Evolutionary conservation across 2,888 invertebrate genomes (phyloP), one percentile per base, ranked within the genome.

Genomic region (Clitarchus hookeri): DNA sequence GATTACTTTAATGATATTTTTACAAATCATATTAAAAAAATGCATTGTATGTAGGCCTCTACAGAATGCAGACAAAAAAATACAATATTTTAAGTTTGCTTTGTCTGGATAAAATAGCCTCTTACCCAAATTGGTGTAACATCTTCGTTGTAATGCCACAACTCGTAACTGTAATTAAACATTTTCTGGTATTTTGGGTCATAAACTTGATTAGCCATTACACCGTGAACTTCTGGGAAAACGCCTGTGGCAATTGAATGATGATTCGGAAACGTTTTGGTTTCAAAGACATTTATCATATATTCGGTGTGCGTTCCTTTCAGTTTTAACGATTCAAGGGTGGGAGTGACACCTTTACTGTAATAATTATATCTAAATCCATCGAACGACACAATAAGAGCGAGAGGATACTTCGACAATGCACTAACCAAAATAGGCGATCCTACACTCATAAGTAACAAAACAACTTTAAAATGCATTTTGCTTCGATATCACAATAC

Each of bases 241-340:
- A 95, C 90, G 16, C 96, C 96, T 48, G 95, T 96, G 0, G 94
- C 94, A 86, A 96, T 94, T 0, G 95, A 93, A 89, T 94, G 94
- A 91, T 96, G 96, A 91, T 96, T 96, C 0, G 96, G 95, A 89
- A 95, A 95, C 0, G 96, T 96, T 91, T 95, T 95, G 0, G 96
- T 96, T 0, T 94, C 93, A 90, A 95, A 95, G 79, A 94, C 93
- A 89, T 94, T 94, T 83, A 91, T 91, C 91, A 95, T 92, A 89
- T 93, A 93, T 87, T 93, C 93, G 0, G 94, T 92, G 88, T 92
- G 91, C 8, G 94, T 93, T 9, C 95, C 95, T 86, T 92, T 90
- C 23, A 91, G 89, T 79, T 93, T 93, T 80, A 96, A 89, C 85
- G 91, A 90, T 83, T 93, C 91, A 91, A 96, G 92, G 88, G 93